These are phyloP conservation scores for Zaprionus nigranus DNA, from an alignment of 1,140 invertebrate species.

Conservation along the genomic window DNA sequence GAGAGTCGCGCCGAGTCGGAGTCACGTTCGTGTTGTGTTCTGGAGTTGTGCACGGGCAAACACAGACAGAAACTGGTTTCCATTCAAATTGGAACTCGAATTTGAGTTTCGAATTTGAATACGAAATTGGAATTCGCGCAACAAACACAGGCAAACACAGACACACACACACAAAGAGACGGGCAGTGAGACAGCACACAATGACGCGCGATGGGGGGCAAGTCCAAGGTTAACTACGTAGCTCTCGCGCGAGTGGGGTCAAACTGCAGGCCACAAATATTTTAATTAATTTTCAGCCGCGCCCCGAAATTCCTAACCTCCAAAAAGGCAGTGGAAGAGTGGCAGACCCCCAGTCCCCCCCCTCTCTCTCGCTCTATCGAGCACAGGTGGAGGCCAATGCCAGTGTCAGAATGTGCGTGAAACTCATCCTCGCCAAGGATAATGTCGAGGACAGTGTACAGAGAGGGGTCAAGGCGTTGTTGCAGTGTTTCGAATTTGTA, in stretches of 20 bases:
- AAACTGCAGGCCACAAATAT: constrained; percentile 64
- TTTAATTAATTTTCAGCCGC: constrained; percentile 73
- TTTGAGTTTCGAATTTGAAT: constrained; percentile 28
- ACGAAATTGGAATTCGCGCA: constrained; percentile 29
- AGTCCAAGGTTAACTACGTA: constrained; percentile 68
- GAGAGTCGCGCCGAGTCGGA: constrained; percentile 6
- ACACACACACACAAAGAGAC: constrained; percentile 1
- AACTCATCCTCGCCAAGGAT: constrained; percentile 61
- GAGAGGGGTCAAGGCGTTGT: constrained; percentile 54
- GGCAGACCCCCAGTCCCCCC: not conserved
- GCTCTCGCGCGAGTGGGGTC: constrained; percentile 52
- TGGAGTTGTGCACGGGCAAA: constrained; percentile 53
- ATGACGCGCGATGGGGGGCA: constrained; percentile 44
- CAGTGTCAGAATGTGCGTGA: constrained; percentile 53
- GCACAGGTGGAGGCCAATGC: constrained; percentile 34
- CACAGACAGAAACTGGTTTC: constrained; percentile 62
- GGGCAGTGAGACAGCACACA: constrained; percentile 21
- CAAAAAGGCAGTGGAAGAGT: constrained; percentile 12
- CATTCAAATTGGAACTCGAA: constrained; percentile 29
- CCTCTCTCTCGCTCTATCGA: no score
- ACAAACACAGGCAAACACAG: constrained; percentile 57
- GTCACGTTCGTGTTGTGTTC: constrained; percentile 34
- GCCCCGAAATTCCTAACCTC: constrained; percentile 64
- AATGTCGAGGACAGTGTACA: constrained; percentile 62
- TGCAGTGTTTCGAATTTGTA: not conserved